A percentile compares a stretch with the other conserved stretches of the same genome.
These are phyloP conservation scores for Dichetophora obliterata DNA, from an alignment of 2,888 invertebrate species.

Conservation along the genomic window DNA sequence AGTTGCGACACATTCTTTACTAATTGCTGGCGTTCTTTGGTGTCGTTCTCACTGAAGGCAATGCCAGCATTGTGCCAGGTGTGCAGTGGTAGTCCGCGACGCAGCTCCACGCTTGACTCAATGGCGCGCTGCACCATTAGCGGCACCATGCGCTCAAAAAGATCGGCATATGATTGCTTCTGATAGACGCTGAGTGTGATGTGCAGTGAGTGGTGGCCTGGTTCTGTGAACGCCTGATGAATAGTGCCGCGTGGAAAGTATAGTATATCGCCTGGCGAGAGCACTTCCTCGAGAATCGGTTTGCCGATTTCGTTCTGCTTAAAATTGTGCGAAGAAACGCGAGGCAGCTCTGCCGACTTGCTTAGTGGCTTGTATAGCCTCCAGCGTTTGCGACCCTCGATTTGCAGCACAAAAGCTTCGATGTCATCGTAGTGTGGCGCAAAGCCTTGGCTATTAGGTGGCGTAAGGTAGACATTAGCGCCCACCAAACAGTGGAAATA, in stretches of 20 bases:
- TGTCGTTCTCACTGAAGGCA: slow-evolving; percentile 73
- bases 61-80: slow-evolving; percentile 82
- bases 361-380: slow-evolving; percentile 84
- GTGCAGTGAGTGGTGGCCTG: slow-evolving; percentile 90
- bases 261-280: slow-evolving; percentile 90
- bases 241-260: slow-evolving; percentile 94
- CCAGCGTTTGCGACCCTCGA: slow-evolving; percentile 97
- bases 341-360: slow-evolving; percentile 79
- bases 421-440: slow-evolving; percentile 99
- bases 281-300: slow-evolving; percentile 82
- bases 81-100: slow-evolving; percentile 84
- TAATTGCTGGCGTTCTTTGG: slow-evolving; percentile 72
- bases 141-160: slow-evolving; percentile 85
- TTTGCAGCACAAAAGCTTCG: slow-evolving; percentile 96
- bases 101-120: slow-evolving; percentile 77
- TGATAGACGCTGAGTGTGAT: slow-evolving; percentile 95
- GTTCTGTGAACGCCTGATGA: slow-evolving; percentile 85
- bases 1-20: slow-evolving; percentile 56
- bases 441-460: slow-evolving; percentile 96
- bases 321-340: slow-evolving; percentile 86
- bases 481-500: slow-evolving; percentile 95
- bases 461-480: slow-evolving; percentile 95
- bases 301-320: slow-evolving; percentile 80
- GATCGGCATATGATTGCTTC: slow-evolving; percentile 89
- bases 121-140: slow-evolving; percentile 81